Evolutionary conservation across 2,888 invertebrate species (phyloP).

Genomic region (Nomada ferruginata): DNA sequence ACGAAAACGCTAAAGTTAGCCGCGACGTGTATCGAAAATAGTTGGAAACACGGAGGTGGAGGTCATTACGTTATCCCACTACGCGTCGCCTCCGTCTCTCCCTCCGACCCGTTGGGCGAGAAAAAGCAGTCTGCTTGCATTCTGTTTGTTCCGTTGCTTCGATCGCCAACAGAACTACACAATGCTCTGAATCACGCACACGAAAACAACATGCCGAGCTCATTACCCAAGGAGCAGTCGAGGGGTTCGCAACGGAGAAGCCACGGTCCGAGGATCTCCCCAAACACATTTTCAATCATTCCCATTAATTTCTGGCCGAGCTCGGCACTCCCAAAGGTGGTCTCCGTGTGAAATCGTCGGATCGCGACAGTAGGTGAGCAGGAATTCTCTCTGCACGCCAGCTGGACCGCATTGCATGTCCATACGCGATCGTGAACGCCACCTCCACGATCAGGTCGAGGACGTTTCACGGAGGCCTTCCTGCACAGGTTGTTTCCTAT

Average conservation of each 20-base stretch:
- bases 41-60: constrained; percentile 80
- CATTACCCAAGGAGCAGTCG: background rate
- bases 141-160: constrained; percentile 14
- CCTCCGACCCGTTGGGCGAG: background rate
- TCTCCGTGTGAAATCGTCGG: background rate
- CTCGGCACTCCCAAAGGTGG: background rate
- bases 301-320: background rate
- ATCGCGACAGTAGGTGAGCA: constrained; percentile 53
- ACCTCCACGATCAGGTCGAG: constrained; percentile 55
- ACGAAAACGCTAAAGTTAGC: constrained; percentile 80
- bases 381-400: constrained; percentile 30
- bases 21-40: constrained; percentile 79
- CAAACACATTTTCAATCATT: too few species aligned
- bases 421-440: constrained; percentile 40
- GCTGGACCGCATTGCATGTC: constrained; percentile 43
- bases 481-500: constrained; percentile 10
- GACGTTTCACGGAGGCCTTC: constrained; percentile 27
- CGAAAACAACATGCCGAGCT: constrained; percentile 13
- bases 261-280: too few species aligned
- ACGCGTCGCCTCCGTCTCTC: constrained; percentile 10
- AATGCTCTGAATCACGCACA: constrained; percentile 24
- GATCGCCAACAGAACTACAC: constrained; percentile 7
- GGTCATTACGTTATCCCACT: constrained; percentile 74
- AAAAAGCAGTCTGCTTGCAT: constrained; percentile 24
- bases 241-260: too few species aligned